phyloP scores from a whole-genome alignment of 2,888 invertebrate species.

The Melolontha melolontha region DNA sequence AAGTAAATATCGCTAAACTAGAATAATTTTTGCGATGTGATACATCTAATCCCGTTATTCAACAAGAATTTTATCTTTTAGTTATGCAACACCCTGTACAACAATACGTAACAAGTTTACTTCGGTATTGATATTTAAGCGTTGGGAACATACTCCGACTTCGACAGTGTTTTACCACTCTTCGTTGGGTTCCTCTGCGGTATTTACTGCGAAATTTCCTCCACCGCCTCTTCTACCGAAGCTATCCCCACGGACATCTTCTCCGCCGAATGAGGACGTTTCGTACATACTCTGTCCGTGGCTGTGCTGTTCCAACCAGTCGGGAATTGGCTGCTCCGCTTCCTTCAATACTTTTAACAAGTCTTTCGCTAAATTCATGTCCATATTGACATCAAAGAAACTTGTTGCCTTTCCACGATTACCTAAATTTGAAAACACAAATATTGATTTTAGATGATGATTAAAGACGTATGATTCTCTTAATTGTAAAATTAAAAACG shows the following conservation, averaged over 20 bases:
- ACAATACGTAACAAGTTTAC: too few species aligned
- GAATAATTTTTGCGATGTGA: too few species aligned
- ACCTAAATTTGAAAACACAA: conserved; percentile 50
- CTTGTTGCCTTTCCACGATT: conserved; percentile 89
- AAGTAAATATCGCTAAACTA: too few species aligned
- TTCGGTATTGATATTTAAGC: too few species aligned
- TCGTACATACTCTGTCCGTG: conserved; percentile 66
- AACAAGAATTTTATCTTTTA: too few species aligned
- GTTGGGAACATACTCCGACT: not conserved
- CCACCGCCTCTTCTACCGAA: conserved; percentile 15
- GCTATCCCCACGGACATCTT: conserved; percentile 73
- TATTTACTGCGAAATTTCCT: conserved; percentile 12
- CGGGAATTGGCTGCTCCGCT: conserved; percentile 84
- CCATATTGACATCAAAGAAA: conserved; percentile 77
- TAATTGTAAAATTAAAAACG: too few species aligned
- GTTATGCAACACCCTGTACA: too few species aligned
- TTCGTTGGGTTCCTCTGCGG: conserved; percentile 35
- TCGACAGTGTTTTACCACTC: conserved; percentile 34
- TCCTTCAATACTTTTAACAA: conserved; percentile 81
- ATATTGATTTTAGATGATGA: too few species aligned
- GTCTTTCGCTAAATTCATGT: conserved; percentile 72
- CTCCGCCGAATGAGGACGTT: conserved; percentile 74
- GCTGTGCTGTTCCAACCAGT: conserved; percentile 73
- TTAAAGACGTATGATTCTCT: too few species aligned
- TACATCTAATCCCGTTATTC: too few species aligned